Evolutionary conservation across 1,140 invertebrate species (phyloP).

Genomic region (Glossosoma conforme): DNA sequence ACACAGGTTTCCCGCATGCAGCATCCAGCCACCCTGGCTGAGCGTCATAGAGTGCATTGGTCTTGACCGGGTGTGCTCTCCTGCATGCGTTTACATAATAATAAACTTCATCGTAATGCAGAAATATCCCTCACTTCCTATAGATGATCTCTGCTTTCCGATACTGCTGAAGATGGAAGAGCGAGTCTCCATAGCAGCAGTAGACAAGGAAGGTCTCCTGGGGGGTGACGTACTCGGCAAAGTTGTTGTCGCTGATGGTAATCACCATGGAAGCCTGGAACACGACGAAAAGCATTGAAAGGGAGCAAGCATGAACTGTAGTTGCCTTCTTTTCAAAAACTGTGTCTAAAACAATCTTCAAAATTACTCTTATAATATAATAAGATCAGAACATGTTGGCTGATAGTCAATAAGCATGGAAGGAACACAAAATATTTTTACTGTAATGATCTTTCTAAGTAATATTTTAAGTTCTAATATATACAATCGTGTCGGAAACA

Average conservation of each 20-base stretch:
- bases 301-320: neutral
- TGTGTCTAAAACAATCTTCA: neutral
- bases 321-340: neutral
- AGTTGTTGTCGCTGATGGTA: slow-evolving; percentile 60
- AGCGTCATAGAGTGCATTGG: too few relatives aligned
- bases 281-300: neutral
- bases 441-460: neutral
- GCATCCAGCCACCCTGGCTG: too few relatives aligned
- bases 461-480: too few relatives aligned
- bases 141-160: slow-evolving; percentile 64
- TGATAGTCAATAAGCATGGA: neutral
- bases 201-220: slow-evolving; percentile 59
- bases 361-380: neutral
- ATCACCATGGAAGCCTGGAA: slow-evolving; percentile 60
- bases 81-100: too few relatives aligned
- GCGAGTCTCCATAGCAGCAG: slow-evolving; percentile 63
- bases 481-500: too few relatives aligned
- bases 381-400: neutral
- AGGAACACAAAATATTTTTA: neutral
- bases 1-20: too few relatives aligned
- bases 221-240: slow-evolving; percentile 50
- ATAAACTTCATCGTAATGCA: too few relatives aligned
- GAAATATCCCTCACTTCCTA: too few relatives aligned
- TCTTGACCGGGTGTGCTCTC: too few relatives aligned
- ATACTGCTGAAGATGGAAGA: slow-evolving; percentile 61